A percentile compares a stretch with the other conserved stretches of the same genome.
Conservation (phyloP, 2,888 invertebrate species). For the Galerucella pusilla region DNA sequence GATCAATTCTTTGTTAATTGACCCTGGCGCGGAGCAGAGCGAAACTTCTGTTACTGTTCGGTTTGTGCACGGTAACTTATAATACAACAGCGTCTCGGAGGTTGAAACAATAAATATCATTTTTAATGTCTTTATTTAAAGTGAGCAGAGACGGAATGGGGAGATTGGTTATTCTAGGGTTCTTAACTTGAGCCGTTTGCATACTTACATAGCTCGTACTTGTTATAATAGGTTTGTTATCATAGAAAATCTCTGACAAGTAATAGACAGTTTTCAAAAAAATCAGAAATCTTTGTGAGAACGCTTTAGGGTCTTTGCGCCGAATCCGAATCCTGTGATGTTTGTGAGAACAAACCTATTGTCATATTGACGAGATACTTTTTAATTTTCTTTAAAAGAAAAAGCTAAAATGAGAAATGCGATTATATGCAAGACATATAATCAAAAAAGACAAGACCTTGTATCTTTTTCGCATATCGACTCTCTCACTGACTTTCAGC, state of each 20-base stretch:
- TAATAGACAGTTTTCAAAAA: too few relatives aligned
- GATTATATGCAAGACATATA: too few relatives aligned
- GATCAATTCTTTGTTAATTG: constrained; percentile 44
- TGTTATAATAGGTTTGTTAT: background rate
- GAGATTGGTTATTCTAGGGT: background rate
- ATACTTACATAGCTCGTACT: background rate
- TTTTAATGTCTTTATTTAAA: constrained; percentile 8
- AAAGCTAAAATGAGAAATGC: too few relatives aligned
- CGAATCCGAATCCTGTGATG: too few relatives aligned
- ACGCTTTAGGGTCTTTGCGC: too few relatives aligned
- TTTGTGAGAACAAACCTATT: background rate
- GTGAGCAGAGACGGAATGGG: background rate
- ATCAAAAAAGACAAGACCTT: too few relatives aligned
- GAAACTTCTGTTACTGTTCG: constrained; percentile 8
- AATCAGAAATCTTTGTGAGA: too few relatives aligned
- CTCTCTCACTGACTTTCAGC: too few relatives aligned
- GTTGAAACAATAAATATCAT: constrained; percentile 12
- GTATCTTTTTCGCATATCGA: too few relatives aligned
- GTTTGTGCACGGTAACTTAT: constrained; percentile 4
- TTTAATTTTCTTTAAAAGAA: background rate
- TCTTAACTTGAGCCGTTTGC: background rate
- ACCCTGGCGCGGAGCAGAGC: constrained; percentile 39
- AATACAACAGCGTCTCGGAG: background rate
- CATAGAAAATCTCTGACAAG: too few relatives aligned
- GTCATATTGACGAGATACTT: too few relatives aligned